phyloP scores from a whole-genome alignment of 2,113 vertebrate species.

The Chaetodon trifascialis region DNA sequence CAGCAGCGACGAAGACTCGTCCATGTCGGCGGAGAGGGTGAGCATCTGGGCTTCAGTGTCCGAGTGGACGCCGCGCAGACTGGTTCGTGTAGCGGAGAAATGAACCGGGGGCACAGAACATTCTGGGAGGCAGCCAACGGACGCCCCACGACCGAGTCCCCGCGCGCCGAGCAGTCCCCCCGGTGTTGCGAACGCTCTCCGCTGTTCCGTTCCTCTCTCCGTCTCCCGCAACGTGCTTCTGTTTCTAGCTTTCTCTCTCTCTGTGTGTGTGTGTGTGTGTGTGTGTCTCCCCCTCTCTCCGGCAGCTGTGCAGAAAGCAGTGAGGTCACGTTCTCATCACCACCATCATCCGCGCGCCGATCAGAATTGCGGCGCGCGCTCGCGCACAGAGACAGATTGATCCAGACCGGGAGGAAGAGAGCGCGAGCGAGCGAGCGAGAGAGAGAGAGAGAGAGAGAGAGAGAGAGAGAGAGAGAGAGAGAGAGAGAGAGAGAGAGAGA shows the following conservation, averaged over 20 bases:
- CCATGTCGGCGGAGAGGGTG: slow-evolving; percentile 87
- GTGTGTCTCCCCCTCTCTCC: slow-evolving; percentile 45
- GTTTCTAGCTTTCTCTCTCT: slow-evolving; percentile 24
- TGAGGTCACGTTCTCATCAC: slow-evolving; percentile 84
- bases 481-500: no score
- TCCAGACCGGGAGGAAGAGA: slow-evolving; percentile 5
- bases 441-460: no score
- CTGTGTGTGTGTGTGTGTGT: no score
- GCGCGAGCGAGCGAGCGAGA: no score
- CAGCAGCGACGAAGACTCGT: slow-evolving; percentile 95
- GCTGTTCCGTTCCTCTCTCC: slow-evolving; percentile 28
- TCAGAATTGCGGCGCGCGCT: slow-evolving; percentile 68
- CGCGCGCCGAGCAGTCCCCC: slow-evolving; percentile 29
- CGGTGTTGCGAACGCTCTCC: slow-evolving; percentile 50
- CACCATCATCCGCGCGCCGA: slow-evolving; percentile 69
- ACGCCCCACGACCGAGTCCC: slow-evolving; percentile 52
- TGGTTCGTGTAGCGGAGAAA: slow-evolving; percentile 61
- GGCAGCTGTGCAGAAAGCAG: slow-evolving; percentile 83
- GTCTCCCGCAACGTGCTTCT: slow-evolving; percentile 50
- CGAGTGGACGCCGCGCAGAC: slow-evolving; percentile 67
- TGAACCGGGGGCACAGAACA: slow-evolving; percentile 66
- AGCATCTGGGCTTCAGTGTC: slow-evolving; percentile 78
- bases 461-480: neutral
- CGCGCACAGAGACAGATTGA: slow-evolving; percentile 54
- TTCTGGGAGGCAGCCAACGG: slow-evolving; percentile 69